Evolutionary conservation across 2,797 vertebrate species (phyloP).

Genomic region (Triplophysa bombifrons): DNA sequence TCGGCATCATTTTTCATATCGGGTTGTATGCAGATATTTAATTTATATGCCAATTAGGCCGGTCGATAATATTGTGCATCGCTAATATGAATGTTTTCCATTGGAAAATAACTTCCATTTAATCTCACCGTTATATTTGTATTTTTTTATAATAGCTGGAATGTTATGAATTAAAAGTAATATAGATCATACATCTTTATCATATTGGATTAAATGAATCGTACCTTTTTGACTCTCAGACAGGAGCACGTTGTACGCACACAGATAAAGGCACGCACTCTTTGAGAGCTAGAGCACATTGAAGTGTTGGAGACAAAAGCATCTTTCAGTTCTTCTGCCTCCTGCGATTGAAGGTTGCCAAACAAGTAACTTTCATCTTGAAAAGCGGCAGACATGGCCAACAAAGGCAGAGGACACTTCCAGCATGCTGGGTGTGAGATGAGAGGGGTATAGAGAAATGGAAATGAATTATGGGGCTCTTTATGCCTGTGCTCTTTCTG

Average conservation of each 20-base stretch:
- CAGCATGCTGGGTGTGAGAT: constrained; percentile 32
- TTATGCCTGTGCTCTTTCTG: constrained; percentile 58
- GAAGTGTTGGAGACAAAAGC: constrained; percentile 65
- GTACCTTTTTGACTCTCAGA: neutral
- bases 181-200: neutral
- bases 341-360: constrained; percentile 75
- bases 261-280: neutral
- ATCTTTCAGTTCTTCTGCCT: constrained; percentile 73
- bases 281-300: constrained; percentile 39
- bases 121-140: neutral
- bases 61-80: no score
- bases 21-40: no score
- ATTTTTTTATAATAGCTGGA: no score
- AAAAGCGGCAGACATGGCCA: constrained; percentile 65
- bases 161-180: no score
- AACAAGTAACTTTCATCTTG: constrained; percentile 79
- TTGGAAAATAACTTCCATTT: neutral
- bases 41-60: no score
- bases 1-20: no score
- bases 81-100: neutral
- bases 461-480: constrained; percentile 62
- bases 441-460: constrained; percentile 55
- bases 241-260: neutral
- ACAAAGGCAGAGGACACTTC: constrained; percentile 63
- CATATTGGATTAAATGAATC: constrained; percentile 2